Evolutionary conservation across 2,797 vertebrate species (phyloP).

Genomic region (Eulemur albifrons): DNA sequence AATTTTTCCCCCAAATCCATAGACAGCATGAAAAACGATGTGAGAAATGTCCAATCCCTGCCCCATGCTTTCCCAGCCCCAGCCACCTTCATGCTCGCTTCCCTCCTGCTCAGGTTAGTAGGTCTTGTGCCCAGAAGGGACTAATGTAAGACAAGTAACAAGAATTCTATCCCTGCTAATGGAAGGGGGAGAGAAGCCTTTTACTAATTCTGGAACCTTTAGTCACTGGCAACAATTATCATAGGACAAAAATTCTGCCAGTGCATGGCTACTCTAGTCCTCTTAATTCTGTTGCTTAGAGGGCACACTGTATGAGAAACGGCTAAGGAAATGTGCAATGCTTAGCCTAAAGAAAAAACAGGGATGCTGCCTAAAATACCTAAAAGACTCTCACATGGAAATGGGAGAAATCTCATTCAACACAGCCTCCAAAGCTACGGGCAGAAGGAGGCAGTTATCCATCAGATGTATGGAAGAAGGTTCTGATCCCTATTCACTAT

Average conservation of each 20-base stretch:
- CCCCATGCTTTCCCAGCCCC: neutral
- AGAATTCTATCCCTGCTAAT: neutral
- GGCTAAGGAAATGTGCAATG: neutral
- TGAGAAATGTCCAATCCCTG: neutral
- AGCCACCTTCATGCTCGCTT: rapidly evolving
- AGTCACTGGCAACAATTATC: neutral
- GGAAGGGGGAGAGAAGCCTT: neutral
- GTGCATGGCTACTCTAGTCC: neutral
- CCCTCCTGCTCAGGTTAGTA: neutral
- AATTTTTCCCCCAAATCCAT: neutral
- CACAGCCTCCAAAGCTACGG: neutral
- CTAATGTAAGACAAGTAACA: neutral
- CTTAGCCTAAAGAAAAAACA: neutral
- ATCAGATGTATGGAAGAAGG: neutral
- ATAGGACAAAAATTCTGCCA: neutral
- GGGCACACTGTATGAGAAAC: neutral
- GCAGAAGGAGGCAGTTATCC: neutral
- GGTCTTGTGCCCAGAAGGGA: neutral
- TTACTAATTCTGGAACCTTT: neutral
- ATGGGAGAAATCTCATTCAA: neutral
- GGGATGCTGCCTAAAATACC: neutral
- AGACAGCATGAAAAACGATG: neutral
- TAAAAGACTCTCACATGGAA: neutral
- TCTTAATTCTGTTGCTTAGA: neutral
- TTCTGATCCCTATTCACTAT: neutral